Percentiles rank a stretch among this genome's conserved stretches.
phyloP scores from a whole-genome alignment of 2,888 invertebrate species.

The Cephus runcator region DNA sequence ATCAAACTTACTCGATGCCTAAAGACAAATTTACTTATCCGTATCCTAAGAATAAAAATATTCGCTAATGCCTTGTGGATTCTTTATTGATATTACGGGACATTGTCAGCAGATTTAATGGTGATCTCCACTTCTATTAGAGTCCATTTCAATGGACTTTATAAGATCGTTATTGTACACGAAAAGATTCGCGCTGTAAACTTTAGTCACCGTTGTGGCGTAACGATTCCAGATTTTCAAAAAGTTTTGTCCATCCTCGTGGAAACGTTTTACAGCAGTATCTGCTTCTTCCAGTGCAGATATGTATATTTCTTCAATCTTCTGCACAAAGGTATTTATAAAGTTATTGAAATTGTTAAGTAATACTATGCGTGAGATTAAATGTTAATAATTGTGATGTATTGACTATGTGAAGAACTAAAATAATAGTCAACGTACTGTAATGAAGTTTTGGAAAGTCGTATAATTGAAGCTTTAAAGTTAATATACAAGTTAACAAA shows the following conservation, averaged over 20 bases:
- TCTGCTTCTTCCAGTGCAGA: slow-evolving; percentile 17
- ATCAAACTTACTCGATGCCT: no score
- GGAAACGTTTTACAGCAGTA: slow-evolving; percentile 12
- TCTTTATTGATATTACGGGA: no score
- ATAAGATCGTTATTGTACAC: neutral
- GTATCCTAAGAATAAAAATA: no score
- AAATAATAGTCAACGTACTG: neutral
- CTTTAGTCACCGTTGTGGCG: slow-evolving; percentile 17
- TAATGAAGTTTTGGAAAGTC: neutral
- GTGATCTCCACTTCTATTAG: neutral
- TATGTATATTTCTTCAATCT: slow-evolving; percentile 1
- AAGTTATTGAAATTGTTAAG: neutral
- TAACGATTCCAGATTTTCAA: slow-evolving; percentile 17
- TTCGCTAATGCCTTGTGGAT: no score
- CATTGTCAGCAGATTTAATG: neutral
- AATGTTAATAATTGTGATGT: neutral
- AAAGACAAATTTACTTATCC: no score
- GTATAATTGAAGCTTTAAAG: neutral
- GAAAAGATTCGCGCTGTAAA: slow-evolving; percentile 21
- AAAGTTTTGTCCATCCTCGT: slow-evolving; percentile 19
- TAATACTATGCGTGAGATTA: neutral
- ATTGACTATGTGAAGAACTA: neutral
- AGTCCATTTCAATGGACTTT: slow-evolving; percentile 1
- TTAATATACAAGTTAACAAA: neutral
- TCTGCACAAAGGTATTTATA: slow-evolving; percentile 4